Conservation (phyloP, 2,113 vertebrate genomes). For the Mustela lutreola region DNA sequence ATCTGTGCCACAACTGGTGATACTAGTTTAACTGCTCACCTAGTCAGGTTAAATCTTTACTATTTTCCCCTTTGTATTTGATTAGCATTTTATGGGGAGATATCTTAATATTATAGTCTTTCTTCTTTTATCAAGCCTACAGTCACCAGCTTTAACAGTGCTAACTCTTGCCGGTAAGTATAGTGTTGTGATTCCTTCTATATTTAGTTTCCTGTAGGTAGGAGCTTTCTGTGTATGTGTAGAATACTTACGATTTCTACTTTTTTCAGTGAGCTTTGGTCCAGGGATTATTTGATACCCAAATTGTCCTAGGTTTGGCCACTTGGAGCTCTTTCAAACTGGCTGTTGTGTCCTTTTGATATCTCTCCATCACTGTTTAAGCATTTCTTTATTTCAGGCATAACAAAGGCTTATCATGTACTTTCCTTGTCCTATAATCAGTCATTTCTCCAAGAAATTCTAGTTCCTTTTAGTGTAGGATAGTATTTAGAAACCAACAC, state of each 20-base stretch:
- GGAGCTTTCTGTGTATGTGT: not conserved
- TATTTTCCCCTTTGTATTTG: not conserved
- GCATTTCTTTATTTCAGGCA: not conserved
- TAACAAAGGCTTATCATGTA: not conserved
- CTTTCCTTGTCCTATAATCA: conserved; percentile 1
- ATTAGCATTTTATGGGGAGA: conserved; percentile 13
- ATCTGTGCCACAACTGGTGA: not conserved
- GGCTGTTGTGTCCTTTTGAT: not conserved
- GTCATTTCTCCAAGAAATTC: not conserved
- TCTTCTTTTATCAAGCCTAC: not conserved
- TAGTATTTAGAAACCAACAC: conserved; percentile 47
- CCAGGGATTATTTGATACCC: not conserved
- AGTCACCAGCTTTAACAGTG: not conserved
- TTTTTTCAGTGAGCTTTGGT: conserved; percentile 7
- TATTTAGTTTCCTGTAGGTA: not conserved
- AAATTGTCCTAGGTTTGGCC: not conserved
- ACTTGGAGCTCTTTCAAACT: not conserved
- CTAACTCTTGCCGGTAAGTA: not conserved
- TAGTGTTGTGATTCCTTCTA: not conserved
- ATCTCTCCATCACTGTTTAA: not conserved
- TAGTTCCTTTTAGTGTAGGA: not conserved
- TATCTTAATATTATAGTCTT: not conserved
- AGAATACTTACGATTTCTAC: not conserved
- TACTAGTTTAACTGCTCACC: not conserved
- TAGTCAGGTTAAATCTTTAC: not conserved